Evolutionary conservation across 1,140 invertebrate species (phyloP).

Genomic region (Matsumurasca onukii): DNA sequence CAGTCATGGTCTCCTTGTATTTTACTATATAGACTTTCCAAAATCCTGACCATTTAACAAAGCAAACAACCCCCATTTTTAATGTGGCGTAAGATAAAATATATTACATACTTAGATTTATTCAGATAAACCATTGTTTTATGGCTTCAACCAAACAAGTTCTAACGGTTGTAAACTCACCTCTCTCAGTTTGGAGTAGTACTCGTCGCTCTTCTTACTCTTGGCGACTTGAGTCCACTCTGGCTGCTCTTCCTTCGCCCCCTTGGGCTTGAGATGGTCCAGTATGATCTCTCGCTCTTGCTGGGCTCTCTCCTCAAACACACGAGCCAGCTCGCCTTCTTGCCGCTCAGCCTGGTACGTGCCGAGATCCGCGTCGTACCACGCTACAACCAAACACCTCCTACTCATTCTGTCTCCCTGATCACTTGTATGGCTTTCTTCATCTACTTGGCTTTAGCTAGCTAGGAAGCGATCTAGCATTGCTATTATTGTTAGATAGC

Average conservation of each 20-base stretch:
- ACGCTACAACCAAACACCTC: constrained; percentile 58
- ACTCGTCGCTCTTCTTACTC: constrained; percentile 78
- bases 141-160: no score
- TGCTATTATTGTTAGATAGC: neutral
- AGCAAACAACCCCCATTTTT: no score
- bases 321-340: constrained; percentile 81
- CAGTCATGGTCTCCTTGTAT: no score
- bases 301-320: constrained; percentile 81
- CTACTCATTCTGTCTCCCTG: neutral
- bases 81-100: no score
- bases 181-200: constrained; percentile 78
- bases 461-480: no score
- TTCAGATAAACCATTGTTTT: no score
- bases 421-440: no score
- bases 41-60: no score
- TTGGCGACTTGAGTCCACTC: constrained; percentile 83
- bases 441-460: no score
- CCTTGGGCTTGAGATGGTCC: constrained; percentile 47
- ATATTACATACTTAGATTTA: no score
- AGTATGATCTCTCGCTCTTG: constrained; percentile 55
- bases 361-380: constrained; percentile 86
- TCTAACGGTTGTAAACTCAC: no score
- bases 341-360: constrained; percentile 81
- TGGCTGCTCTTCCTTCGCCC: constrained; percentile 67
- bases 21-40: no score